A percentile compares a stretch with the other conserved stretches of the same genome.
Conservation (phyloP, 1,140 invertebrate genomes). For the Zaprionus davidi region DNA sequence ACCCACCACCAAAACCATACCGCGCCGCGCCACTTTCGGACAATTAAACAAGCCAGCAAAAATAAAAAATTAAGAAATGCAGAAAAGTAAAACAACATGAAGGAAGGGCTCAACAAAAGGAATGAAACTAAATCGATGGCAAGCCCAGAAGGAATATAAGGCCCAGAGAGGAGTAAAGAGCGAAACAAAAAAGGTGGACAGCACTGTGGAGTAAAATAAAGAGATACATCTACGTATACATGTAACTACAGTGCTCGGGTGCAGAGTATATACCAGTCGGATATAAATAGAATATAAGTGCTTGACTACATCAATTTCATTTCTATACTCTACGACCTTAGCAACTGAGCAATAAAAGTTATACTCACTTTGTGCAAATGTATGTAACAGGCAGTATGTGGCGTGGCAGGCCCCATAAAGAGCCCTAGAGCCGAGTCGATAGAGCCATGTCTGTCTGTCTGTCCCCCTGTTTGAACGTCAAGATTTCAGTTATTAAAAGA, state of each 20-base stretch:
- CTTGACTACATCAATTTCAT: constrained; percentile 36
- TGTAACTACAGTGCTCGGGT: not conserved
- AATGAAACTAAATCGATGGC: not conserved
- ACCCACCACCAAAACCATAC: not conserved
- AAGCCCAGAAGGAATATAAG: not conserved
- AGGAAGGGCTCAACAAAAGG: not conserved
- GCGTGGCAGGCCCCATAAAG: too few relatives aligned
- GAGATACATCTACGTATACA: not conserved
- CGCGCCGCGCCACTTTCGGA: not conserved
- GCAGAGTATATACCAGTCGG: not conserved
- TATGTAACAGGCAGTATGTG: too few relatives aligned
- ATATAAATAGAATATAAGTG: not conserved
- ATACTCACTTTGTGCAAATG: too few relatives aligned
- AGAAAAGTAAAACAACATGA: constrained; percentile 1
- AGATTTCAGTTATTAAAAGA: too few relatives aligned
- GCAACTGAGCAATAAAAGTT: too few relatives aligned
- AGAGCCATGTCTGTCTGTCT: too few relatives aligned
- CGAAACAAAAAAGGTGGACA: not conserved
- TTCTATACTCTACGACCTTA: not conserved
- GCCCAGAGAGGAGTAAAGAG: not conserved
- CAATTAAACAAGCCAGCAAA: constrained; percentile 4
- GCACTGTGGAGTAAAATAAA: not conserved
- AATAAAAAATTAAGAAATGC: not conserved
- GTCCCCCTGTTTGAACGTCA: too few relatives aligned
- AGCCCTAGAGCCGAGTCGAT: too few relatives aligned